Evolutionary conservation across 2,888 invertebrate species (phyloP), one percentile per base, ranked within the genome.

Genomic region (Lasioglossum pauxillum): DNA sequence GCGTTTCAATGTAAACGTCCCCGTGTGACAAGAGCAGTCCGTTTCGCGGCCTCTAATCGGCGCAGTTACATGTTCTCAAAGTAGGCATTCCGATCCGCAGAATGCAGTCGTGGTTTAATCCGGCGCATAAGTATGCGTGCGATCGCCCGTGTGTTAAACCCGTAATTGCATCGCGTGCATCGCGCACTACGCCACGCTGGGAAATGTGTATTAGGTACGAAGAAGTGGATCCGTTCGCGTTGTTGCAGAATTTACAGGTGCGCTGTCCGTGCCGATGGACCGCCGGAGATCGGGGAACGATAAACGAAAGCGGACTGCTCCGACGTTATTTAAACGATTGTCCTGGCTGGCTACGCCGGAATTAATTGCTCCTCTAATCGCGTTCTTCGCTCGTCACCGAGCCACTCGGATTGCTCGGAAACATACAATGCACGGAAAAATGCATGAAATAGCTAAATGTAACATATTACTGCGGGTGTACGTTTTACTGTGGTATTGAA

Each of bases 111-210:
- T 69, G 78, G 27, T 83, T 83, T 83, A 83, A 83, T 78, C 79
- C 71, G 27, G 5, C 14, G 69, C 19, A 27, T 41, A 53, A 44
- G 79, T 79, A 44, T 79, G 79, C 79, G 82, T 82, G 67, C 78
- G 74, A 82, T 82, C 78, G 74, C 74, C 44, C 53, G 74, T 57
- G 73, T 67, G 82, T 82, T 75, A 69, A 74, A 78, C 64, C 57
- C 74, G 82, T 79, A 83, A 83, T 83, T 83, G 82, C 79, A 75
- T 83, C 79, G 82, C 82, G 82, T 83, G 82, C 79, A 83, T 73
- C 64, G 53, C n/a, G 67, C 74, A 12, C 31, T n/a, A 49, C 49
- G 23, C 53, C 41, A 80, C 60, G 75, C 57, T 41, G 73, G 64
- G 60, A 73, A 76, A 80, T 35, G 71, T 46, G 80, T 76, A 53